A percentile compares a stretch with the other conserved stretches of the same genome.
These are phyloP conservation scores for Syrmaticus mikado DNA, from an alignment of 2,113 vertebrate species.

Conservation along the genomic window DNA sequence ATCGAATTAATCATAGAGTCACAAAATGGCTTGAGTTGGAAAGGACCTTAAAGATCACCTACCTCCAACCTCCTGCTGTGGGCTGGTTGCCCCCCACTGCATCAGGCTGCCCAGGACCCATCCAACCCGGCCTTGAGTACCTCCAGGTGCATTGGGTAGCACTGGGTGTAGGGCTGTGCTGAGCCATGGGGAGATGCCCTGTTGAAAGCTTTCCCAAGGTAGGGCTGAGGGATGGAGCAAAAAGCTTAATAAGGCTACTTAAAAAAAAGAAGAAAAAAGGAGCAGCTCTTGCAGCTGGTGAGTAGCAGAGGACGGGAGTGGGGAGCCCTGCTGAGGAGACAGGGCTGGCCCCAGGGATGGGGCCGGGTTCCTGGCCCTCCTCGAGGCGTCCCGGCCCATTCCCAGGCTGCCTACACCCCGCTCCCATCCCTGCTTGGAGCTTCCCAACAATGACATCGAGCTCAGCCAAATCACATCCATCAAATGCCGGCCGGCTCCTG, in stretches of 20 bases:
- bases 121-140: too few species aligned
- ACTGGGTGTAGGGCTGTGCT: neutral
- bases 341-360: neutral
- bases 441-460: neutral
- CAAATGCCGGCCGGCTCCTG: neutral
- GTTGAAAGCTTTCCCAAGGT: neutral
- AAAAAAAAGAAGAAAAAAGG: neutral
- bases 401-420: conserved; percentile 53
- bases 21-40: too few species aligned
- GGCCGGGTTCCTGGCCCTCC: neutral
- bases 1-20: neutral
- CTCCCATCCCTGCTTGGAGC: neutral
- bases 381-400: conserved; percentile 13
- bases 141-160: neutral
- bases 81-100: too few species aligned
- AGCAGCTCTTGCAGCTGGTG: neutral
- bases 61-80: too few species aligned
- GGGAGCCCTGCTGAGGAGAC: neutral
- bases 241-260: neutral
- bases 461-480: conserved; percentile 14
- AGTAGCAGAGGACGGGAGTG: neutral
- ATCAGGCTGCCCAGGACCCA: too few species aligned
- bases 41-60: too few species aligned
- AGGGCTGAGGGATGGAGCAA: neutral
- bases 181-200: neutral